Base-by-base conservation (phyloP, 2,113 vertebrate genomes). In the Gallinago media region DNA sequence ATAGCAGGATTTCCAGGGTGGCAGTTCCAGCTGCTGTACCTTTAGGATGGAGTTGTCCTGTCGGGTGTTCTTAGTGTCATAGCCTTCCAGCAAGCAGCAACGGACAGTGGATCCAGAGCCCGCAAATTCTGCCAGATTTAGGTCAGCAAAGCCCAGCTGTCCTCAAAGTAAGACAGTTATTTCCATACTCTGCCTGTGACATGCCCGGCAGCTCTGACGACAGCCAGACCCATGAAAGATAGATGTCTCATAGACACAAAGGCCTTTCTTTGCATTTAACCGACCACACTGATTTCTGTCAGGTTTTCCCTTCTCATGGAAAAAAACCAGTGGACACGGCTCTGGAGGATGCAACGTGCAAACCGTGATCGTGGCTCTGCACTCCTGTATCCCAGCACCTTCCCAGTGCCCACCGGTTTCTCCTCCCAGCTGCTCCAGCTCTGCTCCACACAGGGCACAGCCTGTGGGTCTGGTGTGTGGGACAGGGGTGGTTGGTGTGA, bases 41-140 rank as follows among this genome's bases (percentile, higher is more conserved):
- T 99, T 99, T 71, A 99, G 98, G 85, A 99, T 99, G 94, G 99
- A 99, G 98, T 99, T 99, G 98, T 99, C 99, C 97, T 99, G 99
- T 52, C 99, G 98, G 1, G 99, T 99, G 94, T 99, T 99, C 98
- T 99, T 99, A 5, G 99, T 99, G 97, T 99, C 99, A 9, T 99
- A 99, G 10, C 99, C 99, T 96, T 99, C 99, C 96, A 99, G 98
- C 93, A 99, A 98, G n/a, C n/a, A n/a, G n/a, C n/a, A n/a, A n/a
- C n/a, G n/a, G n/a, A n/a, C n/a, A n/a, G n/a, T n/a, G n/a, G n/a
- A n/a, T n/a, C n/a, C n/a, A n/a, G n/a, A n/a, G n/a, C n/a, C n/a
- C n/a, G n/a, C n/a, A n/a, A n/a, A n/a, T n/a, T n/a, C n/a, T n/a
- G n/a, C n/a, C n/a, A n/a, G n/a, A n/a, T n/a, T n/a, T n/a, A n/a